Conservation (phyloP, 2,888 invertebrate species). For the Bibio marci region DNA sequence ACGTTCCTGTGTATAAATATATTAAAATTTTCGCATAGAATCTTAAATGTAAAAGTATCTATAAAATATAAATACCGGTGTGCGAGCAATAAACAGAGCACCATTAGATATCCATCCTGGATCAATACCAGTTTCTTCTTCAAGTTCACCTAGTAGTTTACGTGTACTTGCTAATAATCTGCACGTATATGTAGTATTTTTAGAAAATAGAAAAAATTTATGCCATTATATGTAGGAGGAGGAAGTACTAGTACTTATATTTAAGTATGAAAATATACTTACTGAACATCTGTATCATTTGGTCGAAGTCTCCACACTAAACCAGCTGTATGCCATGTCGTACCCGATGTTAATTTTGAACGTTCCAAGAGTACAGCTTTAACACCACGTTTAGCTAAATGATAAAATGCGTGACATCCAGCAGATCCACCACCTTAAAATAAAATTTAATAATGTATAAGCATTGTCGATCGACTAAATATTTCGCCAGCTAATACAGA, state of each 20-base stretch:
- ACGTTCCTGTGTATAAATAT: slow-evolving; percentile 47
- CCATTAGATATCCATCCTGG: slow-evolving; percentile 75
- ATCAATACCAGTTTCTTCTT: slow-evolving; percentile 61
- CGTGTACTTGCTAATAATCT: slow-evolving; percentile 49
- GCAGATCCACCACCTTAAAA: slow-evolving; percentile 66
- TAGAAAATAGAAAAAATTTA: too few species aligned
- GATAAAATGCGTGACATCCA: slow-evolving; percentile 74
- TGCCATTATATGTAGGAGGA: too few species aligned
- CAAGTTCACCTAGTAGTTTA: slow-evolving; percentile 40
- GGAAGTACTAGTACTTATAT: too few species aligned
- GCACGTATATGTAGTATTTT: too few species aligned
- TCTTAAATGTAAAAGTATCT: too few species aligned
- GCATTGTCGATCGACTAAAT: too few species aligned
- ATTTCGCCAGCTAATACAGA: too few species aligned
- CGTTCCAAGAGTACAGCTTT: slow-evolving; percentile 64
- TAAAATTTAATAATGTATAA: too few species aligned
- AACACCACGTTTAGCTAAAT: slow-evolving; percentile 56
- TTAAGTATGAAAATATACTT: too few species aligned
- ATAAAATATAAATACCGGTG: too few species aligned
- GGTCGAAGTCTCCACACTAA: slow-evolving; percentile 72
- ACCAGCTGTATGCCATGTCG: slow-evolving; percentile 42
- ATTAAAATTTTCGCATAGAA: too few species aligned
- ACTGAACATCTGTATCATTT: slow-evolving; percentile 66
- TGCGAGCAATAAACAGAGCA: slow-evolving; percentile 58
- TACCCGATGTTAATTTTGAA: slow-evolving; percentile 53